phyloP scores from a whole-genome alignment of 2,797 vertebrate species.

The Chelidonichthys spinosus region DNA sequence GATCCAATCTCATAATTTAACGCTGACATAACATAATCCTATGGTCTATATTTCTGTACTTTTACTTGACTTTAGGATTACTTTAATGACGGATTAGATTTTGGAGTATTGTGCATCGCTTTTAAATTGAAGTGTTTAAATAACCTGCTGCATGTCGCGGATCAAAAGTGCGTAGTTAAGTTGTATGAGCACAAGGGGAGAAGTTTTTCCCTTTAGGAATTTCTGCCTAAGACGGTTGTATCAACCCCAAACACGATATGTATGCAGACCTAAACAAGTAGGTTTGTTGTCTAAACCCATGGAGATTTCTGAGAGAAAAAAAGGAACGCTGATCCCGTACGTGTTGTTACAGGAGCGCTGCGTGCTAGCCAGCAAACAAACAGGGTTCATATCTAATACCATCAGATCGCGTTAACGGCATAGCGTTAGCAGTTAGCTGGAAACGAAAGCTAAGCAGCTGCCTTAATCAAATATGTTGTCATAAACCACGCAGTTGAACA shows the following conservation, averaged over 20 bases:
- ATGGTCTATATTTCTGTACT: neutral
- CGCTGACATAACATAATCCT: neutral
- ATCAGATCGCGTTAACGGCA: neutral
- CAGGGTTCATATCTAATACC: neutral
- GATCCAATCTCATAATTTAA: neutral
- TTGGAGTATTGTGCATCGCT: neutral
- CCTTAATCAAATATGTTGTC: rapidly evolving
- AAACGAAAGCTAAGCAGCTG: rapidly evolving
- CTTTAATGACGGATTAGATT: neutral
- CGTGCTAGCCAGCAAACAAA: conserved; percentile 13
- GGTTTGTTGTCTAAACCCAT: neutral
- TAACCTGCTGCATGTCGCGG: neutral
- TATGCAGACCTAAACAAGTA: neutral
- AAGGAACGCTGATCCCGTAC: no score
- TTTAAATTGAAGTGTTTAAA: neutral
- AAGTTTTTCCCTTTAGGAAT: neutral
- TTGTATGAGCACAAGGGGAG: neutral
- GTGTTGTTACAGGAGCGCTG: neutral
- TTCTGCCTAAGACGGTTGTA: neutral
- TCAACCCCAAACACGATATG: neutral
- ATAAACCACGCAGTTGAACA: rapidly evolving
- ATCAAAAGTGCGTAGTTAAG: conserved; percentile 24
- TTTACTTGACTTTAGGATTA: neutral
- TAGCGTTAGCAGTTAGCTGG: neutral
- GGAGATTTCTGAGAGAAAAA: neutral